phyloP scores from a whole-genome alignment of 2,113 vertebrate genomes.

The Neogobius melanostomus region DNA sequence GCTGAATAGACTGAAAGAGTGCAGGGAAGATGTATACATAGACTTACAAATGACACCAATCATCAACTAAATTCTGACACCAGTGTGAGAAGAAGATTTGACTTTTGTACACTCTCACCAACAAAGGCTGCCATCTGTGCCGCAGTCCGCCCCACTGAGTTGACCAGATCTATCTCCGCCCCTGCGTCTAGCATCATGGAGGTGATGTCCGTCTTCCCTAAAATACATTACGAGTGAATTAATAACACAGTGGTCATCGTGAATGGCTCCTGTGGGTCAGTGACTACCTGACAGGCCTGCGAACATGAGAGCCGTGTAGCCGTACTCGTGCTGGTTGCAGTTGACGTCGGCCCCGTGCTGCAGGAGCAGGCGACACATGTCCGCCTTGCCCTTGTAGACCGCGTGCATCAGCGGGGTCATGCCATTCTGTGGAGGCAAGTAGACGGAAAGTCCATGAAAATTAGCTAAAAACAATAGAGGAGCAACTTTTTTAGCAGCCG shows the following conservation, averaged over 20 bases:
- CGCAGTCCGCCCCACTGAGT: conserved; percentile 93
- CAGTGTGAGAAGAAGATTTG: too few relatives aligned
- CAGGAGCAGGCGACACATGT: conserved; percentile 87
- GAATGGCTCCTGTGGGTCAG: not conserved
- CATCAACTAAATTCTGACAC: too few relatives aligned
- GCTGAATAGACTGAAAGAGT: too few relatives aligned
- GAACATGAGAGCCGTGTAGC: conserved; percentile 95
- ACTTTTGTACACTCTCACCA: conserved; percentile 67
- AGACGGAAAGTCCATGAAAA: not conserved
- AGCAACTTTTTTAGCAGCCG: too few relatives aligned
- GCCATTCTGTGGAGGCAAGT: conserved; percentile 77
- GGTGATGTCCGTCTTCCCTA: conserved; percentile 91
- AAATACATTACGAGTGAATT: not conserved
- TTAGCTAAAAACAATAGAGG: too few relatives aligned
- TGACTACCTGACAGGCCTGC: conserved; percentile 90
- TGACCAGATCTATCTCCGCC: conserved; percentile 88
- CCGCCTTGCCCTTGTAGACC: conserved; percentile 88
- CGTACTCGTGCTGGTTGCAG: conserved; percentile 91
- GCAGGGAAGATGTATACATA: too few relatives aligned
- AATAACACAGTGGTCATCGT: not conserved
- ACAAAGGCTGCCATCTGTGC: conserved; percentile 98
- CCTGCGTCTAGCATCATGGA: conserved; percentile 92
- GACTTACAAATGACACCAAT: too few relatives aligned
- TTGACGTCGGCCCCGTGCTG: conserved; percentile 90
- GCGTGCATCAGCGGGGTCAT: conserved; percentile 97